Percentiles rank a stretch among this genome's conserved stretches.
Evolutionary conservation across 2,113 vertebrate species (phyloP).

Genomic region (Cyanoderma ruficeps): DNA sequence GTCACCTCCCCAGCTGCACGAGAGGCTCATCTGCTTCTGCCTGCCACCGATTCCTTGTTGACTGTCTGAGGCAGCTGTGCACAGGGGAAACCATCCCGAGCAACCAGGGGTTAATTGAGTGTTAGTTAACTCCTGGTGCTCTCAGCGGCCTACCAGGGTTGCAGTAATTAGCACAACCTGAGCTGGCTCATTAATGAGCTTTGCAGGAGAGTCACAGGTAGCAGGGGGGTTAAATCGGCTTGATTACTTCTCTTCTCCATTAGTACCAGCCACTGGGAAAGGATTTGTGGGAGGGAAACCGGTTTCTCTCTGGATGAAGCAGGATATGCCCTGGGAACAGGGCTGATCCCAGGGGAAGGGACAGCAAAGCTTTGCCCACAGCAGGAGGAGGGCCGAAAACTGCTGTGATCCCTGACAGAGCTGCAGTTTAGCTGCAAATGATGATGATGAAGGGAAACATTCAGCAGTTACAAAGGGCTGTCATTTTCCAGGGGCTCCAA

Average conservation of each 20-base stretch:
- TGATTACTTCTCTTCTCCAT: not conserved
- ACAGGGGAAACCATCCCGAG: not conserved
- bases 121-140: constrained; percentile 49
- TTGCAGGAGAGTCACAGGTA: constrained; percentile 19
- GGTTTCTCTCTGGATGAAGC: not conserved
- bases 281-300: not conserved
- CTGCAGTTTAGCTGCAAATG: not conserved
- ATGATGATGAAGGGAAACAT: not conserved
- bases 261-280: not conserved
- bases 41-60: not conserved
- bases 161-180: constrained; percentile 48
- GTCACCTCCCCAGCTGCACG: not conserved
- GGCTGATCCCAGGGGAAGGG: not conserved
- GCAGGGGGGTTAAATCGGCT: not conserved
- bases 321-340: not conserved
- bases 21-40: not conserved
- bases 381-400: not conserved
- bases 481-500: not conserved
- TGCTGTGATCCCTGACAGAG: not conserved
- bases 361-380: not conserved
- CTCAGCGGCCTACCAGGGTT: not conserved
- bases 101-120: constrained; percentile 41
- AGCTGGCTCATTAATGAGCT: constrained; percentile 25
- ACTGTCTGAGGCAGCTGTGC: not conserved
- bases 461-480: not conserved